phyloP scores from a whole-genome alignment of 1,140 invertebrate genomes.

The Plutomurus gul region DNA sequence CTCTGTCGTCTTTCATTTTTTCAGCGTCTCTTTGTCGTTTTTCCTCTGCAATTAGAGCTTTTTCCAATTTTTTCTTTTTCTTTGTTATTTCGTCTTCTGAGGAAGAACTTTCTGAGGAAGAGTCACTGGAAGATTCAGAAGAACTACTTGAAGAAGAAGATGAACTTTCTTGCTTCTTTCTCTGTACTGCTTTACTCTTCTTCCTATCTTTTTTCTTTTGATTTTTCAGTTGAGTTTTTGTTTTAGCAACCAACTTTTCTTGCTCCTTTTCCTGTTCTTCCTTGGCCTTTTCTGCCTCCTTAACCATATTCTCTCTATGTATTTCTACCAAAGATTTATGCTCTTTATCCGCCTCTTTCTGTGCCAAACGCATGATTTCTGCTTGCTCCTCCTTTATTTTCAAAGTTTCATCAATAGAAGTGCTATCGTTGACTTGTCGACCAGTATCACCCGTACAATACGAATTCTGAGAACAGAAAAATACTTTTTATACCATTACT shows the following conservation, averaged over 20 bases:
- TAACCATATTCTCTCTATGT: constrained; percentile 61
- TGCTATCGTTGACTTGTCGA: constrained; percentile 57
- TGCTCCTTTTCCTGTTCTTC: constrained; percentile 57
- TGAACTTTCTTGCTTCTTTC: neutral
- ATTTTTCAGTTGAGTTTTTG: constrained; percentile 61
- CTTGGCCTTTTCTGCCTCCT: constrained; percentile 26
- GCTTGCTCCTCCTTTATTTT: constrained; percentile 56
- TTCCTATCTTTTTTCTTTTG: constrained; percentile 48
- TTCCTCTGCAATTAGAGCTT: constrained; percentile 71
- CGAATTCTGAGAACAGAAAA: constrained; percentile 65
- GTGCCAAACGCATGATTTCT: constrained; percentile 47
- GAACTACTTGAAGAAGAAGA: constrained; percentile 14
- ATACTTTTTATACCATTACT: neutral
- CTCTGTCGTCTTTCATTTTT: constrained; percentile 79
- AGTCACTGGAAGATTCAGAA: constrained; percentile 22
- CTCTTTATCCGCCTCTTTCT: constrained; percentile 21
- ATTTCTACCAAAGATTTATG: constrained; percentile 60
- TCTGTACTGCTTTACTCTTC: neutral
- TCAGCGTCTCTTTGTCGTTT: constrained; percentile 67
- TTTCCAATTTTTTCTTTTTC: constrained; percentile 55
- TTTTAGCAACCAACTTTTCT: constrained; percentile 60
- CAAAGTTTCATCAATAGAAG: constrained; percentile 44
- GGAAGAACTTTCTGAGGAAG: neutral
- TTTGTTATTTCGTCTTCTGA: constrained; percentile 58
- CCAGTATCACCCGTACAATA: constrained; percentile 85